Evolutionary conservation across 2,113 vertebrate genomes (phyloP).

Genomic region (Bostrychus sinensis): DNA sequence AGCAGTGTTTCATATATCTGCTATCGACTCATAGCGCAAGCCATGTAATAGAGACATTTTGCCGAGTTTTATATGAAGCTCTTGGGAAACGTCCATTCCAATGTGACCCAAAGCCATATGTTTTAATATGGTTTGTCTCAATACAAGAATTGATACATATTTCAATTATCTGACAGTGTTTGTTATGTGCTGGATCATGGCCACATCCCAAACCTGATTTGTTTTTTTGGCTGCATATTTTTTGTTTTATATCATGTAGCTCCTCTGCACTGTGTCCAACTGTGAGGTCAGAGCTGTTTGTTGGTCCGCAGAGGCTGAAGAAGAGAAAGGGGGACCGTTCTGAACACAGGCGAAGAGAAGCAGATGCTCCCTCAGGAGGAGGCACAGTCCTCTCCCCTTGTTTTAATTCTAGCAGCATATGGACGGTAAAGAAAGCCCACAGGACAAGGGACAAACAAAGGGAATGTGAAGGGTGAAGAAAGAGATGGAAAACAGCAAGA

Average conservation of each 20-base stretch:
- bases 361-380: slow-evolving; percentile 80
- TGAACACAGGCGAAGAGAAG: slow-evolving; percentile 59
- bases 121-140: slow-evolving; percentile 18
- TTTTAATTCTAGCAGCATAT: slow-evolving; percentile 69
- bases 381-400: slow-evolving; percentile 53
- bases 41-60: slow-evolving; percentile 1
- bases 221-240: slow-evolving; percentile 56
- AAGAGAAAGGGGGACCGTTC: slow-evolving; percentile 22
- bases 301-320: slow-evolving; percentile 44
- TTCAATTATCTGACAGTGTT: slow-evolving; percentile 42
- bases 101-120: slow-evolving; percentile 13
- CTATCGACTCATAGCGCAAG: neutral
- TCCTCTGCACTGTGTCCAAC: slow-evolving; percentile 62
- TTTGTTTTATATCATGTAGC: slow-evolving; percentile 59
- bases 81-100: slow-evolving; percentile 8
- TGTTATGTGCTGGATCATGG: slow-evolving; percentile 25
- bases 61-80: slow-evolving; percentile 4
- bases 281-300: slow-evolving; percentile 68
- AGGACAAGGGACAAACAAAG: slow-evolving; percentile 58
- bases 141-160: slow-evolving; percentile 19
- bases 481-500: neutral
- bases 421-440: slow-evolving; percentile 61
- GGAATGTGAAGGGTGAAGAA: neutral
- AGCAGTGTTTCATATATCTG: neutral
- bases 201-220: slow-evolving; percentile 59